Evolutionary conservation across 92 coral and sea anemone species (phyloP), one percentile per base, ranked within the genome.

Genomic region (Pocillopora meandrina): DNA sequence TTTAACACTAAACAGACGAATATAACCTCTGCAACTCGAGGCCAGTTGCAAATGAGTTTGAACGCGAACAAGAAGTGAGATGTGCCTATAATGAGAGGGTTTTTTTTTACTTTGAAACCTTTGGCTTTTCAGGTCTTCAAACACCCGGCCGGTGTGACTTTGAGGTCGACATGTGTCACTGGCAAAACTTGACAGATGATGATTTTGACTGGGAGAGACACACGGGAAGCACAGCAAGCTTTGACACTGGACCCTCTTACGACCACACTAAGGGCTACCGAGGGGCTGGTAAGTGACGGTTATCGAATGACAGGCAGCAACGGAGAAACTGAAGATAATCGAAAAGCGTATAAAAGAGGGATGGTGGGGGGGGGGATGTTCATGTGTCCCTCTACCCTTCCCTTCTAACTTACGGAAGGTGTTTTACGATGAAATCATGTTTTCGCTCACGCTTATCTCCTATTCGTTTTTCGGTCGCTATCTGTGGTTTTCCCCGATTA

Each of bases 231-330:
- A 94, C 99, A 11, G 86, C 89, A 9, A 90, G 93, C 60, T 21
- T 10, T 10, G 75, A 69, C 5, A 96, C 96, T 1, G 99, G 99
- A 3, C 99, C 99, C 0, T 5, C 26, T 9, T 89, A 90, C 72
- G 99, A 96, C 73, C 99, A 96, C 71, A 96, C 98, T 55, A 86
- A 81, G 15, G 98, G 98, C 0, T 83, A 57, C 62, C 91, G 95
- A 15, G 76, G 87, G 34, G 66, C 55, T 35, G 94, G 97, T 93
- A 79, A 13, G 72, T 72, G 19, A 13, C 19, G 0, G 4, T n/a
- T 0, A 18, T 55, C 7, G 23, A 6, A 49, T 10, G 76, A 18
- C 58, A 18, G 14, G 56, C 11, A 16, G 17, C 34, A 19, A 64
- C 23, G n/a, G 23, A 64, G 9, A 19, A 64, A 64, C 68, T 64